Base-by-base conservation (phyloP, 2,888 invertebrate species). In the Caenorhabditis doughertyi region DNA sequence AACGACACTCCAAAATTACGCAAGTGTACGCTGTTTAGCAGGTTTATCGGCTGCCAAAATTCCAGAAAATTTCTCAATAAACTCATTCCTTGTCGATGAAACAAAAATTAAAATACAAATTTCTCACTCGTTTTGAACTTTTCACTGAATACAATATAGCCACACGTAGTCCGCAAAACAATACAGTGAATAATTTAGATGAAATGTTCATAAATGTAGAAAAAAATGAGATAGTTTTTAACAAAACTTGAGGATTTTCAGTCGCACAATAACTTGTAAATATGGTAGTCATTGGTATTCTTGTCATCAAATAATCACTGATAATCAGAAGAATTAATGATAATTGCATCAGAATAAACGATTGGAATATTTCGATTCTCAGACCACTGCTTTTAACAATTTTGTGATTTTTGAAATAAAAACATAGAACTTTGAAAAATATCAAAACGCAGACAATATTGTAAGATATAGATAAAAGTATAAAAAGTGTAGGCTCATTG, bases 341-440 rank as follows among this genome's bases (percentile, higher is more conserved):
- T 2, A 65, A 35, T n/a, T 65, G 65, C 65, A 65, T 65, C n/a
- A 35, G 18, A 18, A 65, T 11, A n/a, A 65, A 65, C 11, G 32
- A 2, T 16, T 35, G 51, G 13, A 51, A 65, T 9, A 65, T 35
- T 16, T 65, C 65, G 4, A 51, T n/a, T 23, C 29, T 5, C 3
- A 58, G 23, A 1, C 32, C 58, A 58, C 58, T 58, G 13, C 39
- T 39, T 18, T 21, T 21, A 32, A 58, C 23, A 35, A 8, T n/a
- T n/a, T 35, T 58, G 9, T 18, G n/a, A 5, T 32, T 35, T 39
- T 58, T 13, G 5, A 11, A 58, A 9, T 58, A 58, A 16, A 58
- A 58, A 9, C 11, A 2, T 7, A 35, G 13, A 11, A 58, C 39
- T 58, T 58, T 58, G 9, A 58, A 16, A 18, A 21, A 58, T 16